Percentiles rank a stretch among this genome's conserved stretches.
Conservation (phyloP, 2,797 vertebrate species). For the Vultur gryphus region DNA sequence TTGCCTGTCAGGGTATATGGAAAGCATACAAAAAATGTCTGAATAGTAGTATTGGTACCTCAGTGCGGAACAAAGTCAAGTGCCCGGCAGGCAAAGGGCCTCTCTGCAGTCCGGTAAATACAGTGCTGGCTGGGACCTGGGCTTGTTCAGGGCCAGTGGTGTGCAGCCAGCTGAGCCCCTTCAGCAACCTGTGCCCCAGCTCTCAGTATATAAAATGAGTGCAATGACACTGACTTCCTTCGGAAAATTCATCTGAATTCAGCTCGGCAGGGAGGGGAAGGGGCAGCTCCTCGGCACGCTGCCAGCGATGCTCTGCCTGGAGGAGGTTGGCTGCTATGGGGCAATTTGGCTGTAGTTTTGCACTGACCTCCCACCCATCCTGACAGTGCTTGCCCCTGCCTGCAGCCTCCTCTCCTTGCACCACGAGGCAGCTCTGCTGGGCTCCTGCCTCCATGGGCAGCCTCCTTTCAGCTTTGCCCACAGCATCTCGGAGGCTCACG, state of each 20-base stretch:
- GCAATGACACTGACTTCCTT: not conserved
- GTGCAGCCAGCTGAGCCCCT: accelerated
- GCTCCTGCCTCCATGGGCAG: not conserved
- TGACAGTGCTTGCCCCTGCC: not conserved
- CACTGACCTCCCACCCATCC: not conserved
- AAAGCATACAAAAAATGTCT: not conserved
- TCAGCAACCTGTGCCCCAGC: not conserved
- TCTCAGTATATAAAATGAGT: not conserved
- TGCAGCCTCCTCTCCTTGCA: not conserved
- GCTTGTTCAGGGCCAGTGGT: not conserved
- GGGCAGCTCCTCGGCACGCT: not conserved
- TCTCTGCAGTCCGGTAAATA: not conserved
- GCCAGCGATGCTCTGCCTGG: accelerated
- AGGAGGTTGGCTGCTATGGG: not conserved
- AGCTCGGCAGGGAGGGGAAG: not conserved
- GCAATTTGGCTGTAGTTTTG: not conserved
- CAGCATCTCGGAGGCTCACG: not conserved
- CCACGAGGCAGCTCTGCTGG: not conserved
- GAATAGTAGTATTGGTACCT: not conserved
- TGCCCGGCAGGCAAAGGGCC: not conserved
- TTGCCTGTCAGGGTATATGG: not conserved
- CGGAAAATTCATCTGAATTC: not conserved
- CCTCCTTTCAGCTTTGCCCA: accelerated
- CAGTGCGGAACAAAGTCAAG: not conserved
- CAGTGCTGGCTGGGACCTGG: not conserved